Evolutionary conservation across 2,113 vertebrate genomes (phyloP).

Genomic region (Willisornis vidua): DNA sequence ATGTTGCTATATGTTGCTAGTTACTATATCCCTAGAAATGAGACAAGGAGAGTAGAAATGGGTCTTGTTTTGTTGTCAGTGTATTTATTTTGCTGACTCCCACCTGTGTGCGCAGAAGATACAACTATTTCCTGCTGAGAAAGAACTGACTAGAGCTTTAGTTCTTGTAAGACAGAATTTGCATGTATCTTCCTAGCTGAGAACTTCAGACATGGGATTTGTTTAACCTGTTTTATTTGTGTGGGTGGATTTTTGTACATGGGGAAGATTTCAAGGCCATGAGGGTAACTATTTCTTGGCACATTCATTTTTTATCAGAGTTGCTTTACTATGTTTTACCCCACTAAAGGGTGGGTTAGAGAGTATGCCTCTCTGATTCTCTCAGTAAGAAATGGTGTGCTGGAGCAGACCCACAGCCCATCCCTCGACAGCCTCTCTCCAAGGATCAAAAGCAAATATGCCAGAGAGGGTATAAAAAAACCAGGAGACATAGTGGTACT

Average conservation of each 20-base stretch:
- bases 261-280: background rate
- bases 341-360: background rate
- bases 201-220: background rate
- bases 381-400: background rate
- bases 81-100: background rate
- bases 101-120: background rate
- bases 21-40: background rate
- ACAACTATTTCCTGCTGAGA: background rate
- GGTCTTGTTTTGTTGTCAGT: background rate
- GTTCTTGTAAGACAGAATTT: background rate
- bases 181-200: background rate
- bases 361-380: background rate
- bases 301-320: background rate
- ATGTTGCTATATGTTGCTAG: background rate
- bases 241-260: background rate
- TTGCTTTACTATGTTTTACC: rapidly evolving
- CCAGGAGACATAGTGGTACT: background rate
- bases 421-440: background rate
- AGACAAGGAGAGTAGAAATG: background rate
- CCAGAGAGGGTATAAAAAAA: background rate
- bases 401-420: background rate
- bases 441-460: background rate
- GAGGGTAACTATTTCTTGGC: background rate
- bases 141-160: background rate
- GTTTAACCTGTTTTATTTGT: background rate